Conservation (phyloP, 2,797 vertebrate species). For the Pseudocheirus occidentalis region DNA sequence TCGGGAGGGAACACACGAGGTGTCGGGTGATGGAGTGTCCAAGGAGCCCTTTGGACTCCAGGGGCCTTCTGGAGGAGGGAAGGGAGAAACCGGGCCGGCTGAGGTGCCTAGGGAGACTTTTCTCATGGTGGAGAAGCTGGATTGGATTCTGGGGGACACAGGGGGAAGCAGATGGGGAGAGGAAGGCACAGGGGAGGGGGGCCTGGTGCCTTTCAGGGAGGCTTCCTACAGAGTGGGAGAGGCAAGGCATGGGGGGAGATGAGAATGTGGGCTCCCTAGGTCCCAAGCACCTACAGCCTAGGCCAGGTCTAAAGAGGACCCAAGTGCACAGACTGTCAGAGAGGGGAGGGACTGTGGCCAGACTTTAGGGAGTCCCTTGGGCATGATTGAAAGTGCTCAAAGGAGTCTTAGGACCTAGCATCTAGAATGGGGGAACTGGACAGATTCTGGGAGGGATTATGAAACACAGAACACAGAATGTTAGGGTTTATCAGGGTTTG, state of each 20-base stretch:
- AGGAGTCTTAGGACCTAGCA: background rate
- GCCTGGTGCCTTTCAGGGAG: too few species aligned
- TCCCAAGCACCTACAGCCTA: background rate
- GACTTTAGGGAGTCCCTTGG: background rate
- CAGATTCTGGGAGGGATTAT: fast-evolving
- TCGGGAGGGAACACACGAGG: background rate
- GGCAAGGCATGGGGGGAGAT: background rate
- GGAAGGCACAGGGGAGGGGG: too few species aligned
- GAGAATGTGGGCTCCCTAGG: background rate
- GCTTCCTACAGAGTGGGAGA: background rate
- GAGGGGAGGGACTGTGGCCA: background rate
- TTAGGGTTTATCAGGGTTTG: background rate
- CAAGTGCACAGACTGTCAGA: background rate
- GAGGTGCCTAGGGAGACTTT: background rate
- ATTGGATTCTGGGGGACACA: background rate
- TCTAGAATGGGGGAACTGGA: background rate
- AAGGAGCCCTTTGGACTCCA: background rate
- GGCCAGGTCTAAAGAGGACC: background rate
- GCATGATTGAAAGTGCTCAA: background rate
- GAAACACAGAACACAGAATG: background rate
- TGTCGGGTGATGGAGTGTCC: background rate
- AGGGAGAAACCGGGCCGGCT: background rate
- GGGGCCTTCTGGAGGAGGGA: background rate
- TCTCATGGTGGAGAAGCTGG: background rate
- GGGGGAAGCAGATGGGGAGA: too few species aligned